phyloP scores from a whole-genome alignment of 2,113 vertebrate species.

The Rostratula benghalensis region DNA sequence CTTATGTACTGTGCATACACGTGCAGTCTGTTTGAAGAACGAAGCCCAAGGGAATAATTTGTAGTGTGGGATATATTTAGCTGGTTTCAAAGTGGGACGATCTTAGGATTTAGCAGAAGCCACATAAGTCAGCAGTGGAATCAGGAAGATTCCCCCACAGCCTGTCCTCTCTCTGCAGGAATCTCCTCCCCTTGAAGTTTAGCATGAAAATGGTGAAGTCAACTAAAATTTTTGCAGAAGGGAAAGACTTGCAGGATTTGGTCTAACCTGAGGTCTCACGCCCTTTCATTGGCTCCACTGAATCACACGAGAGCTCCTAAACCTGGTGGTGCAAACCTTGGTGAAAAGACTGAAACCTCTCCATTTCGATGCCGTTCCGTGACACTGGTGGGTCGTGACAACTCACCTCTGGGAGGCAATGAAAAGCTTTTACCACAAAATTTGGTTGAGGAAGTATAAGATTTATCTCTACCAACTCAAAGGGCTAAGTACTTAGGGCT shows the following conservation, averaged over 20 bases:
- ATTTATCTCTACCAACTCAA: constrained; percentile 31
- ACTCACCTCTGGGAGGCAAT: constrained; percentile 11
- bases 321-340: not conserved
- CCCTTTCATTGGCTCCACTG: not conserved
- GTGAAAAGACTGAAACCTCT: constrained; percentile 21
- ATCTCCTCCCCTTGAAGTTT: not conserved
- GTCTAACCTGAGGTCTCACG: not conserved
- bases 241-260: not conserved
- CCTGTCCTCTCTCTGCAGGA: not conserved
- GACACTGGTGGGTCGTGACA: not conserved
- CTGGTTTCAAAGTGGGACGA: not conserved
- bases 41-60: not conserved
- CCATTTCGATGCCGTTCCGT: not conserved
- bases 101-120: not conserved
- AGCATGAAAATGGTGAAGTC: not conserved
- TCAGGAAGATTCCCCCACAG: not conserved
- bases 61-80: not conserved
- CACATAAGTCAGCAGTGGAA: not conserved
- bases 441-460: constrained; percentile 14
- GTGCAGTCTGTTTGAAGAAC: not conserved
- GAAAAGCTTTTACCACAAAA: constrained; percentile 38
- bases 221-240: not conserved
- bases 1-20: not conserved
- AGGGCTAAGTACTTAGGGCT: constrained; percentile 27
- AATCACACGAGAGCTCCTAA: not conserved